Base-by-base conservation (phyloP, 2,888 invertebrate species). In the Entomobrya multifasciata region DNA sequence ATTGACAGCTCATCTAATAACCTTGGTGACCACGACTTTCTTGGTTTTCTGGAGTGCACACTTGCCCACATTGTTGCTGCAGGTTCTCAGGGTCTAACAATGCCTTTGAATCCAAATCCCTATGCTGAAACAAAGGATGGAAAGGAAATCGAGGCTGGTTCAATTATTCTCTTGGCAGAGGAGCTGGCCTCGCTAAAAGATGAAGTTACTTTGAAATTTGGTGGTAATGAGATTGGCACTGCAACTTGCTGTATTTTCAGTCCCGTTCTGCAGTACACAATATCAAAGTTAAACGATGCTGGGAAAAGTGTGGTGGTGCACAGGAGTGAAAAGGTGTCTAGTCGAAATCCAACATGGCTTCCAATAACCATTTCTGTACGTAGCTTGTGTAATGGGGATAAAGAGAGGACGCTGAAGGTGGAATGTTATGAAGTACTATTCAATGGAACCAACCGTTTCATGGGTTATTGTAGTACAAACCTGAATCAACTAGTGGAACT, bases 361-460 rank as follows among this genome's bases (percentile, higher is more conserved):
- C 90, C 91, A 91, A 93, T 94, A 84, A 92, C 92, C 2, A 89
- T 94, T 17, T 92, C 93, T 27, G 92, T 93, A 0, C 92, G 93
- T 57, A 91, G 92, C 10, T 91, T 94, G 47, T 94, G 94, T 90
- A 93, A 93, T 90, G 93, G 93, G 10, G 94, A 94, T 90, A 92
- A 93, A 91, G 93, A 94, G 87, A 92, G 94, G 80, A 92, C 92
- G 67, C 92, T 94, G 52, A 93, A 93, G 90, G 91, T 94, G 67
- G 93, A 93, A 87, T 93, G 93, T 87, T 93, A 91, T 92, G 92
- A 93, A 90, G 92, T 91, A 92, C 93, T 93, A 88, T 92, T 92
- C 57, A 92, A 92, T 91, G 93, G 93, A 57, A 92, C 88, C 47
- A 92, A 92, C 91, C 92, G 92, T 65, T 92, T 92, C 65, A 92